Base-by-base conservation (phyloP, 1,140 invertebrate genomes). In the Pseudoatta argentina region DNA sequence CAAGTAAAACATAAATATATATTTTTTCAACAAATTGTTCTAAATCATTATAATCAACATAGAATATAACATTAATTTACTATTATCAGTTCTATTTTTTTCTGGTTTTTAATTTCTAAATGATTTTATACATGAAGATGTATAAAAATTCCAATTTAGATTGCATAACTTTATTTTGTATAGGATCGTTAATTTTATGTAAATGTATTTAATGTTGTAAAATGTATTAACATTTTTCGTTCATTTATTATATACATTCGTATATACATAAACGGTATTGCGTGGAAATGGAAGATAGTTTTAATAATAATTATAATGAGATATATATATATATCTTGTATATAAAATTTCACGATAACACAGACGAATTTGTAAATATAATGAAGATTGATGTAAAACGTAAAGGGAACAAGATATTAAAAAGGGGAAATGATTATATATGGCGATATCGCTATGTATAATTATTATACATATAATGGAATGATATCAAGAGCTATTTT, bases 401-500 rank as follows among this genome's bases (percentile, higher is more conserved):
- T 86, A 72, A 90, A 86, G 92, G 92, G 91, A 93, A 88, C 92
- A 93, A 93, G 87, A 87, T 88, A 86, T 69, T 87, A 83, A 91
- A 91, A 78, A 86, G 66, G 85, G 67, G 51, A 72, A 89, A 77
- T 88, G 67, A 87, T 89, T 91, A 78, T 83, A 83, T 64, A 73
- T 90, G 87, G 27, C 55, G 51, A 87, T 63, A 83, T 78, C 53
- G 61, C 44, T 67, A 75, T 86, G n/a, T 73, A 57, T 73, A 57
- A 21, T 34, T 27, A 75, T 69, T 86, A 87, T n/a, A 57, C 51
- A 55, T 64, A 75, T 86, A 51, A 91, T 82, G 55, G 75, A 88
- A 73, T 91, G 85, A 91, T 51, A 92, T 90, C 83, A 86, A 91
- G 88, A 92, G 81, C 87, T 93, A 93, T 93, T 93, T 93, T 93